Evolutionary conservation across 2,888 invertebrate genomes (phyloP).

Genomic region (Athrips mouffetella): DNA sequence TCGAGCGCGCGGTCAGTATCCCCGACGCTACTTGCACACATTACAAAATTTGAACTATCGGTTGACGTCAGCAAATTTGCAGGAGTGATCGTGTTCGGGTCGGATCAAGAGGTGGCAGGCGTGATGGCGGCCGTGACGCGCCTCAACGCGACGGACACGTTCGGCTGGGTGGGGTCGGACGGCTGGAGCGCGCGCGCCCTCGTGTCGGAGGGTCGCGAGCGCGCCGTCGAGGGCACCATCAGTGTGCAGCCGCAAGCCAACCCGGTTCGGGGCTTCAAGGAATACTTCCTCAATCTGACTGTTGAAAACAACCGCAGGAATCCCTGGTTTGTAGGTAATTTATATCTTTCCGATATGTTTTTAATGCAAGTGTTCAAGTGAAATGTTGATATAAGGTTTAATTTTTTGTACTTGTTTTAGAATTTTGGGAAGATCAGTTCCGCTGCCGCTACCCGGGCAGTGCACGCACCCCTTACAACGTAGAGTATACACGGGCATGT

Average conservation of each 20-base stretch:
- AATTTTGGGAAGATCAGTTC: slow-evolving; percentile 97
- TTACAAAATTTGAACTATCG: neutral
- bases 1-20: slow-evolving; percentile 86
- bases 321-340: slow-evolving; percentile 95
- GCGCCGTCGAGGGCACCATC: slow-evolving; percentile 86
- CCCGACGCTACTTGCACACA: too few relatives aligned
- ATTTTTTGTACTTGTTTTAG: slow-evolving; percentile 61
- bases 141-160: slow-evolving; percentile 91
- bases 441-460: slow-evolving; percentile 90
- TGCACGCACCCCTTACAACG: slow-evolving; percentile 88
- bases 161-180: slow-evolving; percentile 97
- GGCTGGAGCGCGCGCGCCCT: slow-evolving; percentile 95
- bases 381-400: neutral
- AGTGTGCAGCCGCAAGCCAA: slow-evolving; percentile 96
- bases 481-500: slow-evolving; percentile 82
- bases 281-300: slow-evolving; percentile 90
- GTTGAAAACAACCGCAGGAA: slow-evolving; percentile 93
- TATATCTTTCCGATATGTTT: neutral
- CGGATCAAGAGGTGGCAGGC: slow-evolving; percentile 97
- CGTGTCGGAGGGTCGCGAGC: slow-evolving; percentile 91
- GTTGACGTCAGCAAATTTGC: slow-evolving; percentile 25
- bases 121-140: slow-evolving; percentile 95
- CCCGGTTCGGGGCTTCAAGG: slow-evolving; percentile 89
- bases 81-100: slow-evolving; percentile 97
- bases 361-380: neutral